Percentiles rank a stretch among this genome's conserved stretches.
Conservation (phyloP, 2,113 vertebrate genomes). For the Cygnus buccinator region DNA sequence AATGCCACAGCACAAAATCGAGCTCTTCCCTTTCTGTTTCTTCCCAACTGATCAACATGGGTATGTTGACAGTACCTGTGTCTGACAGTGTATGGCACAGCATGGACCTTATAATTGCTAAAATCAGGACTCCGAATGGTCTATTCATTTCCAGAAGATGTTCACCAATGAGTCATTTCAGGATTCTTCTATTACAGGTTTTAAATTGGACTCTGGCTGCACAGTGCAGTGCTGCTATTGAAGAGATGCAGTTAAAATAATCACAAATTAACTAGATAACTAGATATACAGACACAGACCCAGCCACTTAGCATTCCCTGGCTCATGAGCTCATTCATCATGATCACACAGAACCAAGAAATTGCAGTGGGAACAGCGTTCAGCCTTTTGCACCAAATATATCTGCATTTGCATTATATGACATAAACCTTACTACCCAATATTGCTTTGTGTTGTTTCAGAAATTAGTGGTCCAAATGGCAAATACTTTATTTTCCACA, state of each 20-base stretch:
- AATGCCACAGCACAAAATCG: neutral
- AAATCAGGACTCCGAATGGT: neutral
- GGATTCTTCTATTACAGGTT: neutral
- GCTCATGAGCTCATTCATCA: neutral
- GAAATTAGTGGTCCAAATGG: neutral
- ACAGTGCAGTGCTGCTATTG: neutral
- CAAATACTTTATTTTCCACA: neutral
- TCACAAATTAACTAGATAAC: neutral
- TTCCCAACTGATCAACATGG: neutral
- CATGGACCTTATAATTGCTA: neutral
- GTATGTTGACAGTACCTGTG: neutral
- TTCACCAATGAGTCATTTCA: neutral
- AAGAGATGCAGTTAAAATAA: slow-evolving; percentile 24
- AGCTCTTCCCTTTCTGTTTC: neutral
- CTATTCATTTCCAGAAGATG: neutral
- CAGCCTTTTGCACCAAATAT: neutral
- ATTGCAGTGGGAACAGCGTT: neutral
- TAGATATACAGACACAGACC: neutral
- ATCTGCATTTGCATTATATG: neutral
- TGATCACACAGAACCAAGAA: neutral
- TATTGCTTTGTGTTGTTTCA: neutral
- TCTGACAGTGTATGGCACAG: neutral
- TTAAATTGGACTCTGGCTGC: neutral
- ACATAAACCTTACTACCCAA: neutral
- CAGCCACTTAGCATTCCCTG: neutral